Conservation (phyloP, 2,888 invertebrate genomes). For the Pyralis farinalis region DNA sequence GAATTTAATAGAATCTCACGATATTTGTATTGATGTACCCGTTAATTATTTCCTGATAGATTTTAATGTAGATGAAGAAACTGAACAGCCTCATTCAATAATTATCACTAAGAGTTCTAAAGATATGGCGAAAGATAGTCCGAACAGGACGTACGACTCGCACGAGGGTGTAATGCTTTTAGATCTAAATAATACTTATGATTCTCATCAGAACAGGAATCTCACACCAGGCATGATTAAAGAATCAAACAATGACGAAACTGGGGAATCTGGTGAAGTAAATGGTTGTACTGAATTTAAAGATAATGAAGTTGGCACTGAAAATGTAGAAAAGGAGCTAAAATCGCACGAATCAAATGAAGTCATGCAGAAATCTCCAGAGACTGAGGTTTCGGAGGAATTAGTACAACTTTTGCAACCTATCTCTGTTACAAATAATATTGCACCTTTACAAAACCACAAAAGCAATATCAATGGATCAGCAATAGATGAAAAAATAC, state of each 20-base stretch:
- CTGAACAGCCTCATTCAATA: constrained; percentile 70
- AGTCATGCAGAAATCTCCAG: constrained; percentile 5
- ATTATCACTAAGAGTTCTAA: constrained; percentile 62
- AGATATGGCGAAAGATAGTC: constrained; percentile 40
- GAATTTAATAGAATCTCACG: constrained; percentile 66
- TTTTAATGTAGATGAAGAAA: constrained; percentile 59
- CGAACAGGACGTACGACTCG: constrained; percentile 43
- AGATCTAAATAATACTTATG: constrained; percentile 39
- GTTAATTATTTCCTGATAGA: constrained; percentile 47
- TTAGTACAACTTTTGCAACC: not conserved
- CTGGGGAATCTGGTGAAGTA: not conserved
- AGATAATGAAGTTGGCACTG: constrained; percentile 12
- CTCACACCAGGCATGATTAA: not conserved
- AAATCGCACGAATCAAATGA: constrained; percentile 2
- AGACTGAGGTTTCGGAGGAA: constrained; percentile 5
- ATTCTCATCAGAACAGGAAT: constrained; percentile 26
- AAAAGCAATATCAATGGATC: constrained; percentile 20
- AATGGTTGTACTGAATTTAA: constrained; percentile 5
- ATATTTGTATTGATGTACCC: constrained; percentile 41
- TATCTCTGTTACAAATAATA: not conserved
- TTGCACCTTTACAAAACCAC: constrained; percentile 4
- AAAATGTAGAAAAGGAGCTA: not conserved
- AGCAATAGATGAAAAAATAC: constrained; percentile 6
- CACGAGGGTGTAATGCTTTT: constrained; percentile 21
- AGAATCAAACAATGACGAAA: not conserved